These are phyloP conservation scores for Nibea coibor DNA, from an alignment of 2,113 vertebrate species.

Conservation along the genomic window DNA sequence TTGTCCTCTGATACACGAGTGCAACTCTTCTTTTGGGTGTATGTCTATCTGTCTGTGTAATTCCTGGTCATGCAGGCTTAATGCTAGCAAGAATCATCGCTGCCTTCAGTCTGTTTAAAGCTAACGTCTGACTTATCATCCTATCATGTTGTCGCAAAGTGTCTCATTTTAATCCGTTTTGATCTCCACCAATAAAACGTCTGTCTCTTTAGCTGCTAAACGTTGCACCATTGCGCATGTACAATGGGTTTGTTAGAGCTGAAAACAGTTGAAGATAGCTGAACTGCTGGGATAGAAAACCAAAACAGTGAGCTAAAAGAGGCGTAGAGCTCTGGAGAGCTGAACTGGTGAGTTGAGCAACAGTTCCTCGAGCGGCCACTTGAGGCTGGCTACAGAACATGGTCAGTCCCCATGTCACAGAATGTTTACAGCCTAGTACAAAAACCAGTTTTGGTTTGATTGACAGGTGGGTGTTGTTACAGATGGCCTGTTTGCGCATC, in stretches of 20 bases:
- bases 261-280: background rate
- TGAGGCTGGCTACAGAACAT: too few species aligned
- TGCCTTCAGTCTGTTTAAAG: background rate
- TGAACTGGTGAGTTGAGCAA: background rate
- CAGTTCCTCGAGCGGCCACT: too few species aligned
- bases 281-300: background rate
- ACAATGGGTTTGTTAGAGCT: background rate
- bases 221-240: background rate
- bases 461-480: too few species aligned
- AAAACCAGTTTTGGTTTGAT: too few species aligned
- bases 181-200: background rate
- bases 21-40: background rate
- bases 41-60: background rate
- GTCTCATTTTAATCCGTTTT: background rate
- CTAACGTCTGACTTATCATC: too few species aligned
- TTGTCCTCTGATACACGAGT: background rate
- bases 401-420: too few species aligned
- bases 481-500: too few species aligned
- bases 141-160: too few species aligned
- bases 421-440: too few species aligned
- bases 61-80: background rate
- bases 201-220: background rate
- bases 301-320: background rate
- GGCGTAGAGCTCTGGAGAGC: too few species aligned
- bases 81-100: background rate